Evolutionary conservation across 2,113 vertebrate genomes (phyloP).

Genomic region (Bos javanicus): DNA sequence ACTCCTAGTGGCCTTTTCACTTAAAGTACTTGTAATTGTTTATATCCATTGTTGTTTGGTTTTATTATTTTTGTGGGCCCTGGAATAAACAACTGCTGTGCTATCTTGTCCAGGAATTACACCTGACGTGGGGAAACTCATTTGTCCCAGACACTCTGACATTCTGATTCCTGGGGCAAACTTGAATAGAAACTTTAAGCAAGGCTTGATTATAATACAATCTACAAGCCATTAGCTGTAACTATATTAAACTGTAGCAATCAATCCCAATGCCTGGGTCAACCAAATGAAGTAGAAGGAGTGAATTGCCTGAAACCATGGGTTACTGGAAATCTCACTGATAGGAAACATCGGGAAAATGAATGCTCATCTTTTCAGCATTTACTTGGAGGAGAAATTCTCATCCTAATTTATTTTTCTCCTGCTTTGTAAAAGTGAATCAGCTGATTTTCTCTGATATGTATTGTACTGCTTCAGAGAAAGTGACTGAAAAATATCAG

Average conservation of each 20-base stretch:
- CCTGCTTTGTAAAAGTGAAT: constrained; percentile 3
- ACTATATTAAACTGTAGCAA: not conserved
- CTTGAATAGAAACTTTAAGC: constrained; percentile 21
- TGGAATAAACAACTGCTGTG: not conserved
- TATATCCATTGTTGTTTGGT: not conserved
- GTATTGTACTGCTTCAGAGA: not conserved
- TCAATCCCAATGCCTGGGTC: constrained; percentile 9
- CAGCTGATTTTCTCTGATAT: not conserved
- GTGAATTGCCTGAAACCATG: not conserved
- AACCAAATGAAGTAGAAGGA: constrained; percentile 39
- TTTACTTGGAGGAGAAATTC: not conserved
- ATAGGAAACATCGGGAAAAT: constrained; percentile 24
- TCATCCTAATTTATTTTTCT: constrained; percentile 24
- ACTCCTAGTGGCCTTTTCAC: not conserved
- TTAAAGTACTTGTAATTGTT: not conserved
- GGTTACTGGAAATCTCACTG: constrained; percentile 19
- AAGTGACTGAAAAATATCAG: not conserved
- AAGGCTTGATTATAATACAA: constrained; percentile 48
- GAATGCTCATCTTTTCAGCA: not conserved
- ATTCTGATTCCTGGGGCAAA: constrained; percentile 10
- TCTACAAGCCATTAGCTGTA: constrained; percentile 18
- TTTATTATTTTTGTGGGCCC: not conserved
- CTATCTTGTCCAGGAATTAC: not conserved
- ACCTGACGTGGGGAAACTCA: not conserved
- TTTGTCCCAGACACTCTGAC: not conserved